phyloP scores from a whole-genome alignment of 2,113 vertebrate genomes.

The Psittacula cyanocephala region DNA sequence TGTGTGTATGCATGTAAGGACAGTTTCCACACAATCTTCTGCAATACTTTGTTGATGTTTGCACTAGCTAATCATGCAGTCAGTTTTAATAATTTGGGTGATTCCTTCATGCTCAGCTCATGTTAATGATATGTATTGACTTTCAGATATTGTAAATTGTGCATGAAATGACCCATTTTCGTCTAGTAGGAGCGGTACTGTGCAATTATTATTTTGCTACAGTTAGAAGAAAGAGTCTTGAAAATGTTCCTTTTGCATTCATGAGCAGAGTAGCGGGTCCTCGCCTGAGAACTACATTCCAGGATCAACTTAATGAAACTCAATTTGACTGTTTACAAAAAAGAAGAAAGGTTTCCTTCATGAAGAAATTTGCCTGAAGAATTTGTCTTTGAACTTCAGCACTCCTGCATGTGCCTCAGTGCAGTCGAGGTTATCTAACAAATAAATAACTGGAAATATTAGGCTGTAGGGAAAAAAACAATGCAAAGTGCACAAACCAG shows the following conservation, averaged over 20 bases:
- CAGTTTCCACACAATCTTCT: too few relatives aligned
- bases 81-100: not conserved
- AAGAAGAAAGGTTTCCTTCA: not conserved
- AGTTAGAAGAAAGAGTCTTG: not conserved
- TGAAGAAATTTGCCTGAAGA: not conserved
- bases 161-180: constrained; percentile 39
- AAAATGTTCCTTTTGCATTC: not conserved
- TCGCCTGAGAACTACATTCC: not conserved
- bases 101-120: not conserved
- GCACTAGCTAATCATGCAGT: not conserved
- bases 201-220: not conserved
- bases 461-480: too few relatives aligned
- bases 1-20: not conserved
- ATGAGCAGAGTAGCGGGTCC: not conserved
- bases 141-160: constrained; percentile 49
- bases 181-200: not conserved
- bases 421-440: rapidly evolving
- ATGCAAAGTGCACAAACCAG: not conserved
- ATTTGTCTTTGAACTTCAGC: not conserved
- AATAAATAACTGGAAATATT: not conserved
- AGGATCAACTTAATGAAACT: not conserved
- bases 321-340: not conserved
- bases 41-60: not conserved
- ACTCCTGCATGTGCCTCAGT: rapidly evolving
- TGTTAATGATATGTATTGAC: constrained; percentile 14